Percentiles rank a stretch among this genome's conserved stretches.
Conservation (phyloP, 2,113 vertebrate species). For the Triplophysa tibetana region DNA sequence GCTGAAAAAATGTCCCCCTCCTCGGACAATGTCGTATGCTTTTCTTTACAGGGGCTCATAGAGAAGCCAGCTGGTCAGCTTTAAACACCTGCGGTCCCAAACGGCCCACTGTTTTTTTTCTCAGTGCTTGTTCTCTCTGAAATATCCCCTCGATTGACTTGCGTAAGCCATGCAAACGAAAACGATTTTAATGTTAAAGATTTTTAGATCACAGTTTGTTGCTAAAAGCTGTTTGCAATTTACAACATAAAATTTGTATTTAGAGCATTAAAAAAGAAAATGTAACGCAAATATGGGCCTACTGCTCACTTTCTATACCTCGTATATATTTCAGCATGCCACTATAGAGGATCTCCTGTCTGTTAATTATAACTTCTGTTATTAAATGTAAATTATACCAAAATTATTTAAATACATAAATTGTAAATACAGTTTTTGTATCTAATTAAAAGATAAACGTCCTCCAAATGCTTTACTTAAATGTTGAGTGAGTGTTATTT, state of each 20-base stretch:
- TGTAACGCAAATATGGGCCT: background rate
- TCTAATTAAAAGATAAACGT: too few relatives aligned
- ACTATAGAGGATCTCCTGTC: background rate
- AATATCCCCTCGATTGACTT: conserved; percentile 8
- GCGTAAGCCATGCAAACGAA: background rate
- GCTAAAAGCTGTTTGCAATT: background rate
- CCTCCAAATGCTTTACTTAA: background rate
- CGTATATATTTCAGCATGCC: background rate
- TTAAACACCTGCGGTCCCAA: conserved; percentile 62
- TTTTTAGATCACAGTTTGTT: background rate
- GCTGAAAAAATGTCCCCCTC: conserved; percentile 90
- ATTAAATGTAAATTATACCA: background rate
- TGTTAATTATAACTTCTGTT: background rate
- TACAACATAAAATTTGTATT: background rate
- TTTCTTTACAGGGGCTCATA: conserved; percentile 66
- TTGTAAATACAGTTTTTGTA: too few relatives aligned
- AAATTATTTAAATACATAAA: background rate
- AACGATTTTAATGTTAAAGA: too few relatives aligned
- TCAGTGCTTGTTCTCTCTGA: background rate
- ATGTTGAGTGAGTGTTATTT: background rate
- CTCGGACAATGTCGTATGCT: conserved; percentile 90
- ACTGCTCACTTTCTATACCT: background rate
- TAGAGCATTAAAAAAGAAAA: background rate
- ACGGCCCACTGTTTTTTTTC: conserved; percentile 21
- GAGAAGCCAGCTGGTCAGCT: conserved; percentile 68